Evolutionary conservation across 2,113 vertebrate species (phyloP), one percentile per base, ranked within the genome.

Genomic region (Asarcornis scutulata): DNA sequence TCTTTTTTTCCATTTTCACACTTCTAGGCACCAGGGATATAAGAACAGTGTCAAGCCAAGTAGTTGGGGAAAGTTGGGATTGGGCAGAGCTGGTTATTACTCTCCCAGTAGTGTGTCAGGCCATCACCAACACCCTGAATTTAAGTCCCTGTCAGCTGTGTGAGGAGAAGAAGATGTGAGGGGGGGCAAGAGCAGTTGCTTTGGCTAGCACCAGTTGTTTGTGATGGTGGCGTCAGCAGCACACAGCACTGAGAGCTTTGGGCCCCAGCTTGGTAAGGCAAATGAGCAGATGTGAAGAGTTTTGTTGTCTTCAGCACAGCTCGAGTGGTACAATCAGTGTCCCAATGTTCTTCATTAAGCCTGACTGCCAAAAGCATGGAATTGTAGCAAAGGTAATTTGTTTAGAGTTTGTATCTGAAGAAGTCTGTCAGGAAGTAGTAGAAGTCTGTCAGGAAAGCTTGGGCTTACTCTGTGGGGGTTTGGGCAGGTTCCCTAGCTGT

Each of bases 141-240:
- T 90, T 42, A 80, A 62, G 87, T 14, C 31, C 21, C 27, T 3
- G 3, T 23, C 59, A 25, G 5, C 2, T 52, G 21, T 62, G 11
- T 2, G 2, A 69, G 40, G 2, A 69, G 40, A 40, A 56, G 29
- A 52, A 0, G 13, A 22, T 3, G 5, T 0, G 1, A 13, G 25
- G 18, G 88, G 10, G 14, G n/a, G 18, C 20, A 75, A 60, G 40
- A 83, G 27, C 8, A 13, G 4, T 27, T 13, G 4, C 29, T 78
- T 78, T 82, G 52, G 8, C 32, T 78, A 18, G 17, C 12, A 12
- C 7, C 0, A 1, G n/a, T 44, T 84, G 40, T 13, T 75, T 76
- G 42, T 76, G 67, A 3, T 59, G 38, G n/a, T 52, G 34, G 12
- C 79, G n/a, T 4, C 36, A 25, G 63, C 26, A 91, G 48, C 53